These are phyloP conservation scores for Hydropsyche tenuis DNA, from an alignment of 1,140 invertebrate genomes.

Conservation along the genomic window DNA sequence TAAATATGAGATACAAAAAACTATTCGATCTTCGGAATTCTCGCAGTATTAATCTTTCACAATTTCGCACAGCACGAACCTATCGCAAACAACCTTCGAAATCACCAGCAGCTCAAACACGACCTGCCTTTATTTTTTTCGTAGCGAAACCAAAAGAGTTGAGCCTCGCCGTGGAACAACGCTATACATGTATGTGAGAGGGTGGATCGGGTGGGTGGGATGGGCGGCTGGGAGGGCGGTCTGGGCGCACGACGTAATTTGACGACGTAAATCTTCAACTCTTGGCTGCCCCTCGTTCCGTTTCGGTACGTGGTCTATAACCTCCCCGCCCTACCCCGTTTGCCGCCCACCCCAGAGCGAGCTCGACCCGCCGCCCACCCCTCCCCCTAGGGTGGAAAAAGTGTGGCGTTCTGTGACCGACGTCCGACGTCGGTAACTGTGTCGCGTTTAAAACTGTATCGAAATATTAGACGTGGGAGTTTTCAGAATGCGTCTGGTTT, in stretches of 20 bases:
- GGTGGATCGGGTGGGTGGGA: no score
- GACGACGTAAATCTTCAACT: conserved; percentile 50
- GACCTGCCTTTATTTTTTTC: conserved; percentile 5
- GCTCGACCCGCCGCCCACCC: not conserved
- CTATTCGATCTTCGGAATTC: no score
- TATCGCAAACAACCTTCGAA: no score
- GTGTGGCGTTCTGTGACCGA: not conserved
- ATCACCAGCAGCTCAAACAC: not conserved
- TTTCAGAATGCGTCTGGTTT: no score
- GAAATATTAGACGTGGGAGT: not conserved
- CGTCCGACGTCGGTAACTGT: not conserved
- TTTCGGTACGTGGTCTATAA: conserved; percentile 45
- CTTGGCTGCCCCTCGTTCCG: conserved; percentile 48
- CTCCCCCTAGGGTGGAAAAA: conserved; percentile 3
- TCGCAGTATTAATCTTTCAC: no score
- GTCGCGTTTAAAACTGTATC: not conserved
- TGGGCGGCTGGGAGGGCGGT: not conserved
- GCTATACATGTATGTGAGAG: no score
- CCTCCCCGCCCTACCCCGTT: conserved; percentile 18
- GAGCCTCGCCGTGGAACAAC: no score
- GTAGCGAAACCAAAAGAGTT: conserved; percentile 27
- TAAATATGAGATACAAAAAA: no score
- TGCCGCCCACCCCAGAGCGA: not conserved
- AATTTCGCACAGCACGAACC: no score
- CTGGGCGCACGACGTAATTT: conserved; percentile 45